phyloP scores from a whole-genome alignment of 2,888 invertebrate species.

The Tetragonisca angustula region DNA sequence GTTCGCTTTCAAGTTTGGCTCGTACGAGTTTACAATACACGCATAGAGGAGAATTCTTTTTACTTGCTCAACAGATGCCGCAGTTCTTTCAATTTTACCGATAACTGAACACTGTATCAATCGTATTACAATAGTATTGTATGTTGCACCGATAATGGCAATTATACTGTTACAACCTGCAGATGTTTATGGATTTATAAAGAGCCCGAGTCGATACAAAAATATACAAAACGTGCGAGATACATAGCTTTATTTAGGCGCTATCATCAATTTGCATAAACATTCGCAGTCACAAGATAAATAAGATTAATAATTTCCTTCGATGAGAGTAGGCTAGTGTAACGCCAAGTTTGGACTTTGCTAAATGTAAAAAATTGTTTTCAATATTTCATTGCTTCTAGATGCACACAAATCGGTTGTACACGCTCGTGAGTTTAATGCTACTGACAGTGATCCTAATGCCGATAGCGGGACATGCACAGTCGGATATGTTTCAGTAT shows the following conservation, averaged over 20 bases:
- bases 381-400: constrained; percentile 67
- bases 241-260: neutral
- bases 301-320: neutral
- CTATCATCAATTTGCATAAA: neutral
- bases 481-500: constrained; percentile 71
- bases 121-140: neutral
- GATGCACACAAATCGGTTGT: constrained; percentile 78
- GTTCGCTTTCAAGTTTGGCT: neutral
- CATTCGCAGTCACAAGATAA: neutral
- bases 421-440: constrained; percentile 73
- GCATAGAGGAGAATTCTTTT: neutral
- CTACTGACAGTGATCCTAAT: constrained; percentile 72
- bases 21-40: neutral
- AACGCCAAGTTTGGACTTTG: neutral
- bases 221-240: neutral
- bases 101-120: neutral
- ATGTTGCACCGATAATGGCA: neutral
- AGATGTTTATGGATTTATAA: neutral
- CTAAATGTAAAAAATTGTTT: neutral
- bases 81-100: neutral
- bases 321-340: neutral
- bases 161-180: neutral
- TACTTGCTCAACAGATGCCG: constrained; percentile 4
- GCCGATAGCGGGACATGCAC: constrained; percentile 70
- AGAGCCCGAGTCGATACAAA: neutral